These are phyloP conservation scores for Macrobrachium nipponense DNA, from an alignment of 1,140 invertebrate species.

Conservation along the genomic window DNA sequence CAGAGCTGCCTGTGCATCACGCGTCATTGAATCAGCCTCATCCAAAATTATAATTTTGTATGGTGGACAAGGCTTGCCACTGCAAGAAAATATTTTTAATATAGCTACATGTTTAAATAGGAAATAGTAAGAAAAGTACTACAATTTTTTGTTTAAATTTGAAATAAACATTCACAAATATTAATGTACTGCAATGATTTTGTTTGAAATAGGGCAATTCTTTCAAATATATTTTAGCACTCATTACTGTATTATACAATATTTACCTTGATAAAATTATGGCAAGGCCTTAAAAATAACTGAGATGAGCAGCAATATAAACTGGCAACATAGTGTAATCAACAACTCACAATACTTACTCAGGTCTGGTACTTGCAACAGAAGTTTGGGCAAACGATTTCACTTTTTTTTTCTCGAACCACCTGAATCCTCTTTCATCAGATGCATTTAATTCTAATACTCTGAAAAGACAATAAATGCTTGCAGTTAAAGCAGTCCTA, in stretches of 20 bases:
- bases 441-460: slow-evolving; percentile 98
- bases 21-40: slow-evolving; percentile 99
- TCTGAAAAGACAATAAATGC: slow-evolving; percentile 66
- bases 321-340: background rate
- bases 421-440: slow-evolving; percentile 99
- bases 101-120: too few species aligned
- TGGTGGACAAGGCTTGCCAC: slow-evolving; percentile 35
- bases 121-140: too few species aligned
- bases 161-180: too few species aligned
- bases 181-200: too few species aligned
- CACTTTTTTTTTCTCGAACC: slow-evolving; percentile 96
- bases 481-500: background rate
- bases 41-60: slow-evolving; percentile 93
- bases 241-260: too few species aligned
- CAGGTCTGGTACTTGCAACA: slow-evolving; percentile 80
- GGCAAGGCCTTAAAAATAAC: too few species aligned
- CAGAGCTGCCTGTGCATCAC: slow-evolving; percentile 90
- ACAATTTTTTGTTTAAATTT: too few species aligned
- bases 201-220: too few species aligned
- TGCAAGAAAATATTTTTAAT: background rate
- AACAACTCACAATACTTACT: slow-evolving; percentile 74
- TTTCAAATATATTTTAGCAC: too few species aligned
- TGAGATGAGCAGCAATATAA: too few species aligned
- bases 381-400: slow-evolving; percentile 91
- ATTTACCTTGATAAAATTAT: too few species aligned